Percentiles rank a stretch among this genome's conserved stretches.
These are phyloP conservation scores for Pyrrhosoma nymphula DNA, from an alignment of 2,888 invertebrate species.

Conservation along the genomic window DNA sequence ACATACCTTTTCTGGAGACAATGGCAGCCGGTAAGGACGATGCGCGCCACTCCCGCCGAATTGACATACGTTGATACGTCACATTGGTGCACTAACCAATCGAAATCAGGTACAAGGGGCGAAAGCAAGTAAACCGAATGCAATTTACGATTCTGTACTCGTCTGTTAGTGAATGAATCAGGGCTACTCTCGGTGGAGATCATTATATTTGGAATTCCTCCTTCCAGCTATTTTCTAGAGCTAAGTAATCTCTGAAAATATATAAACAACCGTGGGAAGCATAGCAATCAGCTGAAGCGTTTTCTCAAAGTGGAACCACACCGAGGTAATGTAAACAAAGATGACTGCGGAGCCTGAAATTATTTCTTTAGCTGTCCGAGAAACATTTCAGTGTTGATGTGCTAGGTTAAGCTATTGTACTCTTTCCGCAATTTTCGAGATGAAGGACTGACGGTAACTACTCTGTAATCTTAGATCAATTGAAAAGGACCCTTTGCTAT, in stretches of 20 bases:
- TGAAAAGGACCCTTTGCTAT: too few species aligned
- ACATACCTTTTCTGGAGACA: slow-evolving; percentile 47
- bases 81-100: slow-evolving; percentile 65
- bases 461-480: too few species aligned
- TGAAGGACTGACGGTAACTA: too few species aligned
- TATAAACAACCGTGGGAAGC: neutral
- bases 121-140: neutral
- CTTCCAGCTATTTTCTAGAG: neutral
- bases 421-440: too few species aligned
- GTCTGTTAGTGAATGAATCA: neutral
- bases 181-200: neutral
- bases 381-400: too few species aligned
- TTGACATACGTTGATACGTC: slow-evolving; percentile 67
- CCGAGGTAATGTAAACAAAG: neutral
- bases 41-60: slow-evolving; percentile 67
- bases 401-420: too few species aligned
- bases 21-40: slow-evolving; percentile 61
- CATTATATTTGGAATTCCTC: too few species aligned
- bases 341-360: too few species aligned
- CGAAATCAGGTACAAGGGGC: slow-evolving; percentile 45
- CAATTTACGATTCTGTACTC: neutral
- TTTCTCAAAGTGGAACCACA: neutral
- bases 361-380: too few species aligned
- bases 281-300: neutral
- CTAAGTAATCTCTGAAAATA: neutral